A percentile compares a stretch with the other conserved stretches of the same genome.
Conservation (phyloP, 1,140 invertebrate genomes). For the Berghia stephanieae region DNA sequence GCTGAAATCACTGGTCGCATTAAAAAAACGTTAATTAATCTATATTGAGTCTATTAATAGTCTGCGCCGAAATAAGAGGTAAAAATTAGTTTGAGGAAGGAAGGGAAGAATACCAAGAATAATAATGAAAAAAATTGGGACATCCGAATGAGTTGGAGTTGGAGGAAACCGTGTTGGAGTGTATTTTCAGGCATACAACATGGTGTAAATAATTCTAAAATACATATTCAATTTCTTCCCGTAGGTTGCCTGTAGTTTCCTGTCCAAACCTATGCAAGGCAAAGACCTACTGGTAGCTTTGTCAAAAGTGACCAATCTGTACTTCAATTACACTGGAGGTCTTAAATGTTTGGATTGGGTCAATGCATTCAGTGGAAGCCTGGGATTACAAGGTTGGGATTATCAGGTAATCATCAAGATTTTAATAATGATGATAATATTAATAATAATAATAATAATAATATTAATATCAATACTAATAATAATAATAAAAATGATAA, state of each 20-base stretch:
- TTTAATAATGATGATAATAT: neutral
- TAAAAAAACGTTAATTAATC: too few relatives aligned
- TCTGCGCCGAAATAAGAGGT: too few relatives aligned
- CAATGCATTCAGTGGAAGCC: conserved; percentile 52
- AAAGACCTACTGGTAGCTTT: conserved; percentile 73
- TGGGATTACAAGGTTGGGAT: conserved; percentile 80
- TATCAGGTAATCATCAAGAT: conserved; percentile 71
- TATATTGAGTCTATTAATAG: too few relatives aligned
- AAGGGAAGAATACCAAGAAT: neutral
- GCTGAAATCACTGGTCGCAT: too few relatives aligned
- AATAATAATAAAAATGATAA: too few relatives aligned
- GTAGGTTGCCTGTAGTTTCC: conserved; percentile 71
- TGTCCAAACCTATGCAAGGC: conserved; percentile 68
- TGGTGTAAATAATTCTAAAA: neutral
- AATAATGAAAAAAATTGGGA: neutral
- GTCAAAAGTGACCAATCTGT: conserved; percentile 77
- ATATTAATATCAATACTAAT: too few relatives aligned
- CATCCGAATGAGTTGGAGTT: neutral
- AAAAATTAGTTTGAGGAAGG: too few relatives aligned
- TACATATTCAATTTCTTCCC: conserved; percentile 1
- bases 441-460: neutral
- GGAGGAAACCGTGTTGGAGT: neutral
- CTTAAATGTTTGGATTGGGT: conserved; percentile 51
- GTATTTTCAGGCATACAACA: neutral
- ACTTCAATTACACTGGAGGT: conserved; percentile 83